Evolutionary conservation across 2,888 invertebrate species (phyloP).

Genomic region (Hyposoter didymator): DNA sequence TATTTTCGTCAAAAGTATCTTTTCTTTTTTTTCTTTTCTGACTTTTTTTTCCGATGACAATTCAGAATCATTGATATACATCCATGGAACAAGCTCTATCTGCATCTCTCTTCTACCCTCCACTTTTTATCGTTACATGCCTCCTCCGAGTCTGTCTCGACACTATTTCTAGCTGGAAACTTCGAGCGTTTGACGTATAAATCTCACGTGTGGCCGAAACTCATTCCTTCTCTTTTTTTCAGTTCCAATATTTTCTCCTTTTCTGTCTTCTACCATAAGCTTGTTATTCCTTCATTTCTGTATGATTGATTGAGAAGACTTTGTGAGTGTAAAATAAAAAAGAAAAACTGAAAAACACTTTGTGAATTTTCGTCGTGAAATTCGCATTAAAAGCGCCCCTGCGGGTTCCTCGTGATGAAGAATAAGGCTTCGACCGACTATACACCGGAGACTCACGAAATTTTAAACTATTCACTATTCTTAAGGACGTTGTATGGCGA

Average conservation of each 20-base stretch:
- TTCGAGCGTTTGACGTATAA: conserved; percentile 16
- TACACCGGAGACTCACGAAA: too few relatives aligned
- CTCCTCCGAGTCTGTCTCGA: conserved; percentile 9
- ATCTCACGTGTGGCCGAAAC: conserved; percentile 29
- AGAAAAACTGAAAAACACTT: too few relatives aligned
- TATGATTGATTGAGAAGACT: too few relatives aligned
- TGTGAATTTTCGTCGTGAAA: background rate
- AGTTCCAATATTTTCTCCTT: too few relatives aligned
- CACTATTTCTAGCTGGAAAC: conserved; percentile 52
- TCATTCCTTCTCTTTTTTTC: conserved; percentile 1
- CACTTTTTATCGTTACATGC: conserved; percentile 40
- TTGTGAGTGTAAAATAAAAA: too few relatives aligned
- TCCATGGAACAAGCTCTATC: conserved; percentile 65
- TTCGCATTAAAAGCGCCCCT: too few relatives aligned
- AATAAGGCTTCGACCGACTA: too few relatives aligned
- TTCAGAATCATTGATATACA: conserved; percentile 52
- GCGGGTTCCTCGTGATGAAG: too few relatives aligned
- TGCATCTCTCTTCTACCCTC: conserved; percentile 35
- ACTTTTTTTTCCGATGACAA: background rate
- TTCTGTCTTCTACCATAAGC: background rate
- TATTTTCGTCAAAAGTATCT: conserved; percentile 34
- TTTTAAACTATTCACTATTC: too few relatives aligned
- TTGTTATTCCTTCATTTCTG: background rate
- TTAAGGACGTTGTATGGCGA: too few relatives aligned
- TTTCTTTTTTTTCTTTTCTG: conserved; percentile 11